These are phyloP conservation scores for Cercopithecus hamlyni DNA, from an alignment of 2,797 vertebrate species.

Conservation along the genomic window DNA sequence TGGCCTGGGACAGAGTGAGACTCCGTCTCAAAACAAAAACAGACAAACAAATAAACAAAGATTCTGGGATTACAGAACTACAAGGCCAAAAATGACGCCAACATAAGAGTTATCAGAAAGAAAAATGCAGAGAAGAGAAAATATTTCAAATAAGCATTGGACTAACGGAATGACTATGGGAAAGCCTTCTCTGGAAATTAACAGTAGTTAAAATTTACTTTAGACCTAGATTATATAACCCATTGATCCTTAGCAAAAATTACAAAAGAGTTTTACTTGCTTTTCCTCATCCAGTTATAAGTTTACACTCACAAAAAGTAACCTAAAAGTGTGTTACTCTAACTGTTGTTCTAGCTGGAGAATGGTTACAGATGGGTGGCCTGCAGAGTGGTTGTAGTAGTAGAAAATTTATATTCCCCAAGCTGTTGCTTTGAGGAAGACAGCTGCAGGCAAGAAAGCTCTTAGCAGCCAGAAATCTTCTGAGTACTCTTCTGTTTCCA, in stretches of 20 bases:
- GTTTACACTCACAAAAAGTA: background rate
- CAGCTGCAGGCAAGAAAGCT: background rate
- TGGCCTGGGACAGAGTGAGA: too few relatives aligned
- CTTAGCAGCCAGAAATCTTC: background rate
- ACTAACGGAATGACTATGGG: background rate
- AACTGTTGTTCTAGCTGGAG: background rate
- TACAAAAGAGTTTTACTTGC: background rate
- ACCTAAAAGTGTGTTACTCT: background rate
- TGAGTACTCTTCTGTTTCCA: background rate
- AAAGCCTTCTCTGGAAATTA: background rate
- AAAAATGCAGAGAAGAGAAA: background rate
- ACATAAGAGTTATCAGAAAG: background rate
- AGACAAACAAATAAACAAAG: too few relatives aligned
- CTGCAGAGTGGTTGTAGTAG: background rate
- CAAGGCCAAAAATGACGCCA: background rate
- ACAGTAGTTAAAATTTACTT: background rate
- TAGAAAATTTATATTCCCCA: background rate
- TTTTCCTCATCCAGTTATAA: background rate
- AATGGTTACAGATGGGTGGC: background rate
- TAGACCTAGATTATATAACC: background rate
- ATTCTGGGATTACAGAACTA: background rate
- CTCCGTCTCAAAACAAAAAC: too few relatives aligned
- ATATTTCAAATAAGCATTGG: background rate
- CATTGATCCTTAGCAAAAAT: background rate
- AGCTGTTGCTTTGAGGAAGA: conserved; percentile 24